Percentiles rank a stretch among this genome's conserved stretches.
phyloP scores from a whole-genome alignment of 2,113 vertebrate genomes.

The Elaphurus davidianus region DNA sequence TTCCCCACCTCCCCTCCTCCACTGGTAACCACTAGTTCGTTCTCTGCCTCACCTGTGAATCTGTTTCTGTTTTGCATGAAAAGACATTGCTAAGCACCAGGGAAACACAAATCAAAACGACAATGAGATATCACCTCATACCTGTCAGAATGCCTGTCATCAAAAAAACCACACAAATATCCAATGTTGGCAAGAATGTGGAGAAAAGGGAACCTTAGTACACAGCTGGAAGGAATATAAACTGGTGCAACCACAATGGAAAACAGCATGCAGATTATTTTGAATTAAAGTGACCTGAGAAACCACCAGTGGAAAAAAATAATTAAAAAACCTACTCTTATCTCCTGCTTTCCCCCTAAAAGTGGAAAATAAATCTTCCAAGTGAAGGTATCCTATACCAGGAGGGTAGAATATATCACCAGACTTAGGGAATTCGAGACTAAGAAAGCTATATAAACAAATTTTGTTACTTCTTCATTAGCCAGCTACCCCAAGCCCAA shows the following conservation, averaged over 20 bases:
- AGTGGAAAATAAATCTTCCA: not conserved
- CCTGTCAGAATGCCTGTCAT: not conserved
- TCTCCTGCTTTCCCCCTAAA: not conserved
- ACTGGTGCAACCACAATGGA: not conserved
- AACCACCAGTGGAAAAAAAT: not conserved
- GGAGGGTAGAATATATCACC: not conserved
- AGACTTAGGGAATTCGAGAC: not conserved
- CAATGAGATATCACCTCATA: not conserved
- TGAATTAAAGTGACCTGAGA: not conserved
- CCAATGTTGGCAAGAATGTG: not conserved
- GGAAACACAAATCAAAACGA: not conserved
- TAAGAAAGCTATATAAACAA: not conserved
- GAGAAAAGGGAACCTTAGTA: not conserved
- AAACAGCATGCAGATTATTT: not conserved
- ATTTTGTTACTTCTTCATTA: not conserved
- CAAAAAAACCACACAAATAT: not conserved
- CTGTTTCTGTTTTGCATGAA: not conserved
- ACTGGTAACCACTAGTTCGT: not conserved
- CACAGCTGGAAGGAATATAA: not conserved
- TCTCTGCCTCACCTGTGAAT: not conserved
- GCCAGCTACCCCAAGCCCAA: not conserved
- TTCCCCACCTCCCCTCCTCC: not conserved
- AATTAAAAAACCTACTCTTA: not conserved
- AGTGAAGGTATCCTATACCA: not conserved
- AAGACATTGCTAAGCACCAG: not conserved